These are phyloP conservation scores for Anguilla marmorata DNA, from an alignment of 2,797 vertebrate genomes.

Conservation along the genomic window DNA sequence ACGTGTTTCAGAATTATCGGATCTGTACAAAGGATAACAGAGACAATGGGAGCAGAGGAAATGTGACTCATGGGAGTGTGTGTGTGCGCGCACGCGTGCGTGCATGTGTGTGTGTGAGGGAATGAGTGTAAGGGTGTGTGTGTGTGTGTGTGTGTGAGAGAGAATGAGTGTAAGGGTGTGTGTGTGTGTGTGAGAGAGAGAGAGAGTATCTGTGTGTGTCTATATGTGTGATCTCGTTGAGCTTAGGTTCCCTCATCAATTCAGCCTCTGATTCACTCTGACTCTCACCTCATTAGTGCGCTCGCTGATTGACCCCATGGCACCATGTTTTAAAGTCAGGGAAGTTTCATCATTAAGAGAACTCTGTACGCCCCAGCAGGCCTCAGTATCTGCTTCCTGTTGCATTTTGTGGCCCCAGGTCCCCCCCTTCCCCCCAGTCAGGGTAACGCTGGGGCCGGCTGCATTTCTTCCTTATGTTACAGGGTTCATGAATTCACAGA, in stretches of 20 bases:
- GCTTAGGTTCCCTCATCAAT: background rate
- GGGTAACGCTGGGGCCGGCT: background rate
- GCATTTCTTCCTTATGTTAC: background rate
- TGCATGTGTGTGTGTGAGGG: background rate
- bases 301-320: background rate
- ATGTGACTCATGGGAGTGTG: background rate
- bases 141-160: background rate
- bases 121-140: background rate
- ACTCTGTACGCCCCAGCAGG: background rate
- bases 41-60: constrained; percentile 44
- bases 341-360: background rate
- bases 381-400: background rate
- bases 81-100: background rate
- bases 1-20: background rate
- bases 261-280: background rate
- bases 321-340: background rate
- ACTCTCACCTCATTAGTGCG: background rate
- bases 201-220: background rate
- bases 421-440: background rate
- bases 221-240: background rate
- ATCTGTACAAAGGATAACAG: constrained; percentile 50
- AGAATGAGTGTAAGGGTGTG: background rate
- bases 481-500: background rate
- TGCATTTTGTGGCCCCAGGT: background rate
- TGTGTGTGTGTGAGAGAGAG: background rate